These are phyloP conservation scores for Nothocercus nigrocapillus DNA, from an alignment of 2,113 vertebrate genomes.

Conservation along the genomic window DNA sequence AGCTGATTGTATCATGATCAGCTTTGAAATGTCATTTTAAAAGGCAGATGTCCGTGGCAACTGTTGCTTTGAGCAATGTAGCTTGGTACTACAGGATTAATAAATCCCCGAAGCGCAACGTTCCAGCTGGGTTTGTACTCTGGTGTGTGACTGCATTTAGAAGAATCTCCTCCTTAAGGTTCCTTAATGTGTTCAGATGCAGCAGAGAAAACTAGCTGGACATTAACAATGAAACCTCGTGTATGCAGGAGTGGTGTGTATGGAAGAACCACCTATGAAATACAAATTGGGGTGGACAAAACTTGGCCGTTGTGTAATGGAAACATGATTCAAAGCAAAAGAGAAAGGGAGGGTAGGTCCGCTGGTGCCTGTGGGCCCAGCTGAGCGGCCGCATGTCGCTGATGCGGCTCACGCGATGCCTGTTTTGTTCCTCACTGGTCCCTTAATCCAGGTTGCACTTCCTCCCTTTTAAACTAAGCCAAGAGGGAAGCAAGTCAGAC, in stretches of 20 bases:
- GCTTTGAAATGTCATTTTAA: neutral
- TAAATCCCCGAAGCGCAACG: neutral
- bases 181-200: neutral
- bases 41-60: constrained; percentile 5
- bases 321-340: neutral
- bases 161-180: neutral
- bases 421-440: neutral
- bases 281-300: neutral
- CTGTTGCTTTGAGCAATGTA: neutral
- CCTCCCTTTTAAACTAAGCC: neutral
- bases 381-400: neutral
- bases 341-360: neutral
- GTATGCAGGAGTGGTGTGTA: neutral
- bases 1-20: neutral
- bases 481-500: neutral
- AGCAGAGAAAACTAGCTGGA: neutral
- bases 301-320: neutral
- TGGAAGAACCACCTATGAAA: neutral
- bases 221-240: rapidly evolving
- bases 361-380: rapidly evolving
- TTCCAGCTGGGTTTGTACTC: neutral
- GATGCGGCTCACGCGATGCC: rapidly evolving
- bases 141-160: neutral
- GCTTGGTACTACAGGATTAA: neutral
- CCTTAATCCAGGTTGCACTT: neutral